Percentiles rank a stretch among this genome's conserved stretches.
These are phyloP conservation scores for Microtus montanus DNA, from an alignment of 2,113 vertebrate species.

Conservation along the genomic window DNA sequence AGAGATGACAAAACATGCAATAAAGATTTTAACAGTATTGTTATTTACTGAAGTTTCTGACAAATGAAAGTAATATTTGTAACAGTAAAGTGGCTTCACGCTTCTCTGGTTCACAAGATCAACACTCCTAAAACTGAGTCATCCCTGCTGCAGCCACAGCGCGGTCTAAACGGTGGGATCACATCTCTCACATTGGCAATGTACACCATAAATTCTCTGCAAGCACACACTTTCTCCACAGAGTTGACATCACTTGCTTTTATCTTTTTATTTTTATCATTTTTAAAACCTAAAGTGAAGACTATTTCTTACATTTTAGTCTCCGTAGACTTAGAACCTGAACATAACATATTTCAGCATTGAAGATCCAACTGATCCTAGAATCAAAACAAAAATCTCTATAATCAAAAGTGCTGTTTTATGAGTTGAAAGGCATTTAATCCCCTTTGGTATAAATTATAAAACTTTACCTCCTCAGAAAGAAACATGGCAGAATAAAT, in stretches of 20 bases:
- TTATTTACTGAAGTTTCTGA: slow-evolving; percentile 27
- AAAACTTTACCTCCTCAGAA: background rate
- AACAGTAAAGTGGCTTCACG: background rate
- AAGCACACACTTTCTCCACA: slow-evolving; percentile 31
- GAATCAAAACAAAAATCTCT: slow-evolving; percentile 46
- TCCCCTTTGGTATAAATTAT: slow-evolving; percentile 57
- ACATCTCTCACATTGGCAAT: background rate
- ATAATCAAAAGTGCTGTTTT: slow-evolving; percentile 49
- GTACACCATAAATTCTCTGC: slow-evolving; percentile 56
- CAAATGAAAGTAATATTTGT: background rate
- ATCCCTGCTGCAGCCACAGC: background rate
- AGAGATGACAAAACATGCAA: background rate
- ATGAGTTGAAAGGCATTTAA: slow-evolving; percentile 47
- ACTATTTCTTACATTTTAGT: slow-evolving; percentile 66
- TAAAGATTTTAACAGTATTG: background rate
- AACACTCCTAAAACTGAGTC: slow-evolving; percentile 26
- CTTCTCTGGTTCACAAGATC: background rate
- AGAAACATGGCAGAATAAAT: slow-evolving; percentile 8
- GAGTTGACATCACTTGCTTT: slow-evolving; percentile 32
- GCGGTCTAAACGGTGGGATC: background rate
- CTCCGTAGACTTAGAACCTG: slow-evolving; percentile 56
- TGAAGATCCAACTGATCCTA: slow-evolving; percentile 53
- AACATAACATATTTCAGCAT: slow-evolving; percentile 29
- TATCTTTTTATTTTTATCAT: slow-evolving; percentile 65
- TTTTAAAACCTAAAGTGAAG: slow-evolving; percentile 70